Conservation (phyloP, 2,797 vertebrate species). For the Eupleurogrammus muticus region DNA sequence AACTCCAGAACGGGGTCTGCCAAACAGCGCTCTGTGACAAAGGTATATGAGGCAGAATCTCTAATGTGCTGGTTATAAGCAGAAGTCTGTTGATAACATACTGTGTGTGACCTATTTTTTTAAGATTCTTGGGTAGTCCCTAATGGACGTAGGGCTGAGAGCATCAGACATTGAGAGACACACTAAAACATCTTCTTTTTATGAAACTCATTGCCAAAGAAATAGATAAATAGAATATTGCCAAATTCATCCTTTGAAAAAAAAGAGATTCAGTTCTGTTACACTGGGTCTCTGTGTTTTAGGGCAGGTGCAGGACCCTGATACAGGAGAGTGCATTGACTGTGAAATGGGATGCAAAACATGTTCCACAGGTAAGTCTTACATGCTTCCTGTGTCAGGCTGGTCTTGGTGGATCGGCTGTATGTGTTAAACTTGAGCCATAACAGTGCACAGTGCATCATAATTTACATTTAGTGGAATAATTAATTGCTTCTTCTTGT, state of each 20-base stretch:
- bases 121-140: no score
- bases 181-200: no score
- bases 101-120: no score
- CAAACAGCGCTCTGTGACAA: slow-evolving; percentile 75
- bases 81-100: not conserved
- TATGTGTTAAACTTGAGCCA: slow-evolving; percentile 6
- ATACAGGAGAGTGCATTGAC: slow-evolving; percentile 85
- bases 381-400: slow-evolving; percentile 7
- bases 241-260: not conserved
- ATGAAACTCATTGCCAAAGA: no score
- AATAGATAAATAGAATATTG: no score
- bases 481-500: slow-evolving; percentile 59
- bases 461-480: slow-evolving; percentile 23
- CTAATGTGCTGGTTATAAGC: not conserved
- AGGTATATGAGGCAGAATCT: slow-evolving; percentile 71
- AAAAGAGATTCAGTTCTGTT: slow-evolving; percentile 5
- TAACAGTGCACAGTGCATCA: slow-evolving; percentile 15
- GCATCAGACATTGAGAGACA: no score
- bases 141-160: no score
- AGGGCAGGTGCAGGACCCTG: slow-evolving; percentile 87
- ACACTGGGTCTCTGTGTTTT: slow-evolving; percentile 44
- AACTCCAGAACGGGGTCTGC: slow-evolving; percentile 83
- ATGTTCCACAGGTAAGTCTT: slow-evolving; percentile 82
- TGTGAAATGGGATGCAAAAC: slow-evolving; percentile 85
- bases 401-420: not conserved